Conservation (phyloP, 2,888 invertebrate species). For the Patella depressa region DNA sequence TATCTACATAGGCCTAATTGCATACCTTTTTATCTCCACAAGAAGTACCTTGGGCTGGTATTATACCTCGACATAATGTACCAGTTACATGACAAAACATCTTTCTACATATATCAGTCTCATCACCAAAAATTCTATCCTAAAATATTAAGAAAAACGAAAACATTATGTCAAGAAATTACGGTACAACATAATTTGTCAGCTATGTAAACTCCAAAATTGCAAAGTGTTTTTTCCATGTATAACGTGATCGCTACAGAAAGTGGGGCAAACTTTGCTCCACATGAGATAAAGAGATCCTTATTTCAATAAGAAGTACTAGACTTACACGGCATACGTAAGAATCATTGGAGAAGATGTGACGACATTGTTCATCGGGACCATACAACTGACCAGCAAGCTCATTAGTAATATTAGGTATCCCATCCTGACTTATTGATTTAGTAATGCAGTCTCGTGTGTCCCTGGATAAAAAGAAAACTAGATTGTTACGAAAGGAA, state of each 20-base stretch:
- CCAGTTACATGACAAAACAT: constrained; percentile 53
- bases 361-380: constrained; percentile 37
- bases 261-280: too few species aligned
- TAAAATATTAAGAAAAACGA: constrained; percentile 24
- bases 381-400: constrained; percentile 33
- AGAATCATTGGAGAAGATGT: constrained; percentile 30
- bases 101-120: constrained; percentile 47
- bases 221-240: too few species aligned
- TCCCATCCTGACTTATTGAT: background rate
- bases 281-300: too few species aligned
- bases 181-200: too few species aligned
- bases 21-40: constrained; percentile 57
- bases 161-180: too few species aligned
- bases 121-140: constrained; percentile 51
- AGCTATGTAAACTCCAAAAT: too few species aligned
- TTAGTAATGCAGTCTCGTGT: background rate
- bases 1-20: background rate
- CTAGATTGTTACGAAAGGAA: too few species aligned
- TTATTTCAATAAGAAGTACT: background rate
- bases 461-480: too few species aligned
- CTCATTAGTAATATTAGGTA: constrained; percentile 28
- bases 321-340: constrained; percentile 31
- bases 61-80: constrained; percentile 45
- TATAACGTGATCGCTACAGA: too few species aligned
- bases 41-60: constrained; percentile 55